phyloP scores from a whole-genome alignment of 2,797 vertebrate species.

The Acipenser transmontanus region DNA sequence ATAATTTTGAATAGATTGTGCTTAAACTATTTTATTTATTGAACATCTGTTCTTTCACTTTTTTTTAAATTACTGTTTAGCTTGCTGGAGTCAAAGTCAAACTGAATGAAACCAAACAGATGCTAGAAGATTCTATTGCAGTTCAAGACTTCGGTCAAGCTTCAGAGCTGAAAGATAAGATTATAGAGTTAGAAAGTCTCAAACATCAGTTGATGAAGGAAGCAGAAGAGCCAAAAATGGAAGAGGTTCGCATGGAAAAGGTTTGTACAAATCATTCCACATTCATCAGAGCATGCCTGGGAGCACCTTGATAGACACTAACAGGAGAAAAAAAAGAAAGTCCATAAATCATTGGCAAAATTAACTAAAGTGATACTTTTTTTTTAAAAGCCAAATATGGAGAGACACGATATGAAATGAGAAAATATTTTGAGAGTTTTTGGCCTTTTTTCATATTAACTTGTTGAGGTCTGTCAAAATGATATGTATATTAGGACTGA shows the following conservation, averaged over 20 bases:
- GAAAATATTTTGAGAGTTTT: no score
- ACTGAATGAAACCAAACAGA: conserved; percentile 78
- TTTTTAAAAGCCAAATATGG: no score
- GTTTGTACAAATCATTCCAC: conserved; percentile 36
- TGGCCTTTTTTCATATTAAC: no score
- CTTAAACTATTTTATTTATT: background rate
- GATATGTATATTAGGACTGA: no score
- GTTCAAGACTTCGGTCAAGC: conserved; percentile 82
- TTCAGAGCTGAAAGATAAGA: conserved; percentile 78
- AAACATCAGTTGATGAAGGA: conserved; percentile 67
- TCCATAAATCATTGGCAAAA: no score
- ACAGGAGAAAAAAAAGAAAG: no score
- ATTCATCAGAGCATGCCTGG: no score
- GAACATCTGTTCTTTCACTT: background rate
- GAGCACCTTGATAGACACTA: no score
- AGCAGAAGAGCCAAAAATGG: conserved; percentile 59
- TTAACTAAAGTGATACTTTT: no score
- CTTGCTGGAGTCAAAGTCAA: conserved; percentile 87
- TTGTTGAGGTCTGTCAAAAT: no score
- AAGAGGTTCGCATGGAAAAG: conserved; percentile 75
- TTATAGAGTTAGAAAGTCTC: conserved; percentile 68
- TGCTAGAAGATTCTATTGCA: conserved; percentile 75
- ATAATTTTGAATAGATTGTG: no score
- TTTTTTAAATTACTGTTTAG: conserved; percentile 40
- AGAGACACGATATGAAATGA: no score